phyloP scores from a whole-genome alignment of 1,140 invertebrate species.

The Solenopsis invicta region DNA sequence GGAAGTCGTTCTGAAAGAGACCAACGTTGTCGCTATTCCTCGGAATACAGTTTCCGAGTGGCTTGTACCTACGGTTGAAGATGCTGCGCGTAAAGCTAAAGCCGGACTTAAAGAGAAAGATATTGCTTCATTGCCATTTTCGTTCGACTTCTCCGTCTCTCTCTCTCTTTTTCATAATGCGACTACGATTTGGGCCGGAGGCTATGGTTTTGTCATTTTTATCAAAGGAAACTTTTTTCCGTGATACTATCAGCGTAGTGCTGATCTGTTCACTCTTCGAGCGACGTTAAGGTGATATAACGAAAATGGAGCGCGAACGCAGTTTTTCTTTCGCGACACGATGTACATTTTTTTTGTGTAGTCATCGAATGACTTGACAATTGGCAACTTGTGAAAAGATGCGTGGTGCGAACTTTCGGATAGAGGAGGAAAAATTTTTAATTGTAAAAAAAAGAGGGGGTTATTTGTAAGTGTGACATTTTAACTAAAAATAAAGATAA shows the following conservation, averaged over 20 bases:
- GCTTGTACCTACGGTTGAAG: neutral
- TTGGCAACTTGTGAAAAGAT: neutral
- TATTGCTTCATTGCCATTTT: constrained; percentile 23
- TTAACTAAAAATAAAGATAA: neutral
- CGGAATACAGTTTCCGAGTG: neutral
- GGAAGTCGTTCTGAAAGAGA: neutral
- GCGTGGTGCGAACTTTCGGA: neutral
- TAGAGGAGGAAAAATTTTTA: neutral
- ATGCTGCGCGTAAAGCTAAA: constrained; percentile 12
- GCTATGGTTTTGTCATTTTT: neutral
- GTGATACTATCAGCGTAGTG: neutral
- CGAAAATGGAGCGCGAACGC: constrained; percentile 17
- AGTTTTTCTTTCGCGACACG: neutral
- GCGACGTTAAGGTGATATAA: constrained; percentile 22
- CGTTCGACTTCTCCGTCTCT: neutral
- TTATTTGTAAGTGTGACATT: neutral
- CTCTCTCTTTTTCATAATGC: neutral
- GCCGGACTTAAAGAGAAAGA: constrained; percentile 30
- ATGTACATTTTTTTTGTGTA: constrained; percentile 22
- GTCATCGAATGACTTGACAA: constrained; percentile 16
- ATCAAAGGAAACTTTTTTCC: constrained; percentile 21
- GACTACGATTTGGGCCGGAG: constrained; percentile 26
- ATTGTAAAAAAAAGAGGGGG: constrained; percentile 6
- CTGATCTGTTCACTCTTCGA: neutral
- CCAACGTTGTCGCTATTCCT: neutral